Evolutionary conservation across 1,140 invertebrate species (phyloP).

Genomic region (Bactericera cockerelli): DNA sequence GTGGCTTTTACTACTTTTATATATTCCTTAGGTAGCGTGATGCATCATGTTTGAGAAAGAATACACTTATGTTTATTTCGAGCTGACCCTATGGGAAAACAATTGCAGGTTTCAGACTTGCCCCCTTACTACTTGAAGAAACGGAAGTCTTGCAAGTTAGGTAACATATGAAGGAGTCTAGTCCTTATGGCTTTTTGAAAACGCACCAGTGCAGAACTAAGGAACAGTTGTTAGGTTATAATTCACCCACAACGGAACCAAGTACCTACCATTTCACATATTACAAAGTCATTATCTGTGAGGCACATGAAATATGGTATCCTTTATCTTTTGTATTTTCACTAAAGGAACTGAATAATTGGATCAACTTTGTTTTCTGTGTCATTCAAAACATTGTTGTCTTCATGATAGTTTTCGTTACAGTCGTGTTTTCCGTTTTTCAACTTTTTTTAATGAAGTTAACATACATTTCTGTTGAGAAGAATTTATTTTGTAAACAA

Average conservation of each 20-base stretch:
- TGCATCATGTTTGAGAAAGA: too few relatives aligned
- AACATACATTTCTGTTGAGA: too few relatives aligned
- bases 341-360: background rate
- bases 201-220: background rate
- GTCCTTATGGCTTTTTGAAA: constrained; percentile 7
- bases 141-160: background rate
- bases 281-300: background rate
- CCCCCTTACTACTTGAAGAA: background rate
- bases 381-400: too few relatives aligned
- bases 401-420: too few relatives aligned
- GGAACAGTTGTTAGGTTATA: background rate
- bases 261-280: background rate
- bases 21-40: too few relatives aligned
- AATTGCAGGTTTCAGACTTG: background rate
- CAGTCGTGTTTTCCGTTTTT: too few relatives aligned
- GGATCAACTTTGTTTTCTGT: background rate
- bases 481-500: too few relatives aligned
- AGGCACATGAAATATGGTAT: background rate
- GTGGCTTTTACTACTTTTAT: too few relatives aligned
- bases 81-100: background rate
- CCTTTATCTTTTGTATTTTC: too few relatives aligned
- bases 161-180: constrained; percentile 4
- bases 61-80: too few relatives aligned
- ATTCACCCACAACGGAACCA: background rate
- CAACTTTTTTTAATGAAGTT: too few relatives aligned